Conservation (phyloP, 2,888 invertebrate genomes). For the Ischnura elegans region DNA sequence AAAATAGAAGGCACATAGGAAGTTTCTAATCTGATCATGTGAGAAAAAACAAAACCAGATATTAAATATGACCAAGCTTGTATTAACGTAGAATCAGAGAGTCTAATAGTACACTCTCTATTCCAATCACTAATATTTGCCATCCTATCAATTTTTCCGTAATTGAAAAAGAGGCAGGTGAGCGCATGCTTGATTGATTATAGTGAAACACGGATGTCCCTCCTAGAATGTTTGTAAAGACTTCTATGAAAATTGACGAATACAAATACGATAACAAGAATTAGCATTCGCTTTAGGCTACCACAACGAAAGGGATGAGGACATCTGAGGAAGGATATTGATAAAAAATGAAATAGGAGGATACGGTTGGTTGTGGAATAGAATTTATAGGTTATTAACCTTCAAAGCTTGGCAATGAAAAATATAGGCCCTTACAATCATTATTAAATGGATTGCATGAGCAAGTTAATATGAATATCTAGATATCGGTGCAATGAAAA, state of each 20-base stretch:
- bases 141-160: not conserved
- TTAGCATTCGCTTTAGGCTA: not conserved
- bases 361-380: no score
- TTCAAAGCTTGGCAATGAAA: no score
- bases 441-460: no score
- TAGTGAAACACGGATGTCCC: not conserved
- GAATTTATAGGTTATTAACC: no score
- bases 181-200: not conserved
- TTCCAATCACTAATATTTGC: not conserved
- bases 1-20: not conserved
- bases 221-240: not conserved
- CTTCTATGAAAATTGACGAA: not conserved
- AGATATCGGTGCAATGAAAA: no score
- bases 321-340: no score
- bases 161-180: not conserved
- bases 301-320: not conserved
- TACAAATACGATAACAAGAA: not conserved
- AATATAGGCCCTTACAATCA: no score
- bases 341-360: no score
- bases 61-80: not conserved
- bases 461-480: no score
- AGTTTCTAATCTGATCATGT: not conserved
- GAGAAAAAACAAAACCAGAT: not conserved
- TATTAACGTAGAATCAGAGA: not conserved
- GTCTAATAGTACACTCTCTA: not conserved